Evolutionary conservation across 2,888 invertebrate genomes (phyloP), one percentile per base, ranked within the genome.

Genomic region (Dasypogon diadema): DNA sequence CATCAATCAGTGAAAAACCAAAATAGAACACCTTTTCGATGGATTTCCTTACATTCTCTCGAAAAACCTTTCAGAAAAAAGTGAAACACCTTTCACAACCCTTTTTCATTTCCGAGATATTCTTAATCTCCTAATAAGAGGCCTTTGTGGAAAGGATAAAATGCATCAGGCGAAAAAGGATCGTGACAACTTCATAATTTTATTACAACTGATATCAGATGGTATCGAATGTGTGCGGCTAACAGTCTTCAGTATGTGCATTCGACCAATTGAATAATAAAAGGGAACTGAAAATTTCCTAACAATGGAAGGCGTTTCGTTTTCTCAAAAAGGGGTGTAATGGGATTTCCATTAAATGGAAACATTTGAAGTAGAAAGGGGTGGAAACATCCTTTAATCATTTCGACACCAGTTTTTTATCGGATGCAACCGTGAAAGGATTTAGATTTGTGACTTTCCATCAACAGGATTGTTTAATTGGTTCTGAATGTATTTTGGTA

Each of bases 331-430:
- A 65, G 65, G 46, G 46, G 46, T 42, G 46, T 46, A 65, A 46
- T 65, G 46, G 46, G 65, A 26, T 65, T 65, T 65, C 65, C 65
- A 65, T 65, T 65, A 65, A 65, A 65, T 65, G 46, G 65, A 65
- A 65, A 65, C 65, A 65, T 46, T 65, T 65, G 14, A 24, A 46
- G 14, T 21, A 14, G n/a, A n/a, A 12, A 46, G 65, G 48, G 22
- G 46, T 48, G 65, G 65, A 46, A 10, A 46, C 65, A 65, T 65
- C 65, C 65, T 65, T 65, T 65, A 65, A 65, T 65, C 46, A 65
- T 65, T 65, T 46, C 65, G 65, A 65, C 14, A 65, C 46, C 46
- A 46, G 16, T 22, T 48, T 37, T 24, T 37, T 8, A 14, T 60
- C 46, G 22, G n/a, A 12, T 24, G 22, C 56, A 6, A 26, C 5